Evolutionary conservation across 2,797 vertebrate species (phyloP).

Genomic region (Labroides dimidiatus): DNA sequence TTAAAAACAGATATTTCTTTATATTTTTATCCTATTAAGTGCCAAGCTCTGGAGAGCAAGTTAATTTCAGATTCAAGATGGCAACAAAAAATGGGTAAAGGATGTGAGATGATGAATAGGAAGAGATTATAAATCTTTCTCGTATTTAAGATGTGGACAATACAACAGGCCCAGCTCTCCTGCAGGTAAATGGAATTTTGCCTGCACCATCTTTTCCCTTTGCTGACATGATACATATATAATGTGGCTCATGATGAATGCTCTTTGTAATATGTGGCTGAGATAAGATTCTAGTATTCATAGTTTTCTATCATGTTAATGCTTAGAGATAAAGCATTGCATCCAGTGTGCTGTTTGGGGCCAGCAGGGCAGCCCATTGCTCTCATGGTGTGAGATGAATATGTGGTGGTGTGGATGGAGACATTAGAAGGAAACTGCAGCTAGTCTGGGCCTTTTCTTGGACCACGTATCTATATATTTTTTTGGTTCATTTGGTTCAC

Average conservation of each 20-base stretch:
- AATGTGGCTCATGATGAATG: constrained; percentile 95
- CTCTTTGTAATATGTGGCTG: constrained; percentile 93
- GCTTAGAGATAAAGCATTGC: constrained; percentile 91
- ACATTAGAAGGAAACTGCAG: constrained; percentile 37
- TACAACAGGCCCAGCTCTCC: constrained; percentile 69
- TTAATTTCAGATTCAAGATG: constrained; percentile 77
- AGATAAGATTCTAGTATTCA: constrained; percentile 98
- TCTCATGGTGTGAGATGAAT: constrained; percentile 80
- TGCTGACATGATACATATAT: constrained; percentile 94
- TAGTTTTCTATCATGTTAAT: constrained; percentile 97
- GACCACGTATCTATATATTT: not conserved
- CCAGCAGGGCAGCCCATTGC: constrained; percentile 84
- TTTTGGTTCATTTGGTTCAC: not conserved
- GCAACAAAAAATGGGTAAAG: constrained; percentile 59
- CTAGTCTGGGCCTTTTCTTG: constrained; percentile 7
- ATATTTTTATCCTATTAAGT: constrained; percentile 77
- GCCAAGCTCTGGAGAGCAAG: constrained; percentile 61
- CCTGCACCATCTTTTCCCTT: constrained; percentile 83
- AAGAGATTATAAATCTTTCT: constrained; percentile 71
- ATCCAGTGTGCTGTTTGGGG: constrained; percentile 85
- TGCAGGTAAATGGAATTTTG: constrained; percentile 87
- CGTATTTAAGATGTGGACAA: constrained; percentile 67
- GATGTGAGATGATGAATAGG: constrained; percentile 28
- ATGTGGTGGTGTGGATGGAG: constrained; percentile 52
- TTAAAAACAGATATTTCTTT: constrained; percentile 54